Evolutionary conservation across 2,888 invertebrate species (phyloP).

Genomic region (Cheilosia vulpina): DNA sequence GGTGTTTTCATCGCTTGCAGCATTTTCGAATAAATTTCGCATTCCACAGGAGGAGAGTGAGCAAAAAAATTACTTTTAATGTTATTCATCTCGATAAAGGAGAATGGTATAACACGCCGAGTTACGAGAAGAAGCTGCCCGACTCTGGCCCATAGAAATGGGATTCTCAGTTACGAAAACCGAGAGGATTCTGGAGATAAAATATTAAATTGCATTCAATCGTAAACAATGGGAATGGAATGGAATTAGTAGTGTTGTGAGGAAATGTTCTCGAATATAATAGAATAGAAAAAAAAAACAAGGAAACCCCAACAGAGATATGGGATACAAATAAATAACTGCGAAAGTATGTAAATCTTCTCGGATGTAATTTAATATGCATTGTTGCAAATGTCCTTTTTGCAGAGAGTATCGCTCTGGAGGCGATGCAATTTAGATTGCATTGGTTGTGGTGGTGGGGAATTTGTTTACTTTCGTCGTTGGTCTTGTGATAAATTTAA

Average conservation of each 20-base stretch:
- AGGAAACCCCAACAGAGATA: neutral
- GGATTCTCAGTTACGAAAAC: conserved; percentile 8
- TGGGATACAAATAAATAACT: conserved; percentile 52
- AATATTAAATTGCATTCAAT: conserved; percentile 71
- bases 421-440: conserved; percentile 32
- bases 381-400: conserved; percentile 48
- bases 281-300: neutral
- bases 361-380: conserved; percentile 61
- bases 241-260: conserved; percentile 52
- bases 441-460: conserved; percentile 24
- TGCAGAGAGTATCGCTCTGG: neutral
- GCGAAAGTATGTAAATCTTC: conserved; percentile 61
- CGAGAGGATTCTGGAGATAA: conserved; percentile 34
- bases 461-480: neutral
- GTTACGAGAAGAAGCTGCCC: neutral
- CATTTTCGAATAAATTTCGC: conserved; percentile 51
- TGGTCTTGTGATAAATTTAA: conserved; percentile 36
- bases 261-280: conserved; percentile 15
- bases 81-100: conserved; percentile 52
- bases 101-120: conserved; percentile 17
- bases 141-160: neutral
- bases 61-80: conserved; percentile 47
- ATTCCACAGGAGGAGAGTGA: conserved; percentile 24
- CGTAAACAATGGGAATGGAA: conserved; percentile 62
- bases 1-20: conserved; percentile 25